phyloP scores from a whole-genome alignment of 1,140 invertebrate genomes.

The Trachymyrmex cornetzi region DNA sequence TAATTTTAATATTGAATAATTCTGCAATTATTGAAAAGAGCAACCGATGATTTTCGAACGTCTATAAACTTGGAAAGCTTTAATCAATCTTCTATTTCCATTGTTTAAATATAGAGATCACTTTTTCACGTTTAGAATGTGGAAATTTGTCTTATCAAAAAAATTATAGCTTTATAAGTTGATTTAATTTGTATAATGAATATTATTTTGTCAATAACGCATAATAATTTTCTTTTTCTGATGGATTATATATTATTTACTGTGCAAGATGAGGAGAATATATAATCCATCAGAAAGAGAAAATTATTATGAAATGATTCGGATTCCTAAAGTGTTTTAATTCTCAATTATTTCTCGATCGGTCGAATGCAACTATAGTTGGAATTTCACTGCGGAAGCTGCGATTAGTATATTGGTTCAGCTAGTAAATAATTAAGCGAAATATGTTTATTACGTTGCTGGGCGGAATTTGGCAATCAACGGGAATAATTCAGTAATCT shows the following conservation, averaged over 20 bases:
- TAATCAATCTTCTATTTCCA: not conserved
- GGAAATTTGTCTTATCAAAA: not conserved
- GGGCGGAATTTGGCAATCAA: not conserved
- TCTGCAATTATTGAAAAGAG: not conserved
- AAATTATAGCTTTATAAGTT: not conserved
- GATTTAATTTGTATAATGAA: constrained; percentile 13
- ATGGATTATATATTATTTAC: too few relatives aligned
- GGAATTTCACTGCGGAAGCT: constrained; percentile 22
- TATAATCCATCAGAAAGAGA: not conserved
- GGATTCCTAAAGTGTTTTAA: constrained; percentile 12
- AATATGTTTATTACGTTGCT: not conserved
- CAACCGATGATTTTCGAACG: not conserved
- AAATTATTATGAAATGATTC: constrained; percentile 23
- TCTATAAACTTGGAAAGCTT: not conserved
- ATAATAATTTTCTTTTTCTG: too few relatives aligned
- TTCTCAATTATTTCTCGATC: constrained; percentile 34
- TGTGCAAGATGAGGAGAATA: not conserved
- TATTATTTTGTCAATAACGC: not conserved
- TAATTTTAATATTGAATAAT: not conserved
- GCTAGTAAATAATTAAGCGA: not conserved
- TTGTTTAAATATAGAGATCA: not conserved
- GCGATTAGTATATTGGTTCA: not conserved
- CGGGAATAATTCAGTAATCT: constrained; percentile 12
- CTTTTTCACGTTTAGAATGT: not conserved
- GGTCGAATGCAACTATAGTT: constrained; percentile 22